phyloP scores from a whole-genome alignment of 2,797 vertebrate species.

The Microctenopoma lineatum region DNA sequence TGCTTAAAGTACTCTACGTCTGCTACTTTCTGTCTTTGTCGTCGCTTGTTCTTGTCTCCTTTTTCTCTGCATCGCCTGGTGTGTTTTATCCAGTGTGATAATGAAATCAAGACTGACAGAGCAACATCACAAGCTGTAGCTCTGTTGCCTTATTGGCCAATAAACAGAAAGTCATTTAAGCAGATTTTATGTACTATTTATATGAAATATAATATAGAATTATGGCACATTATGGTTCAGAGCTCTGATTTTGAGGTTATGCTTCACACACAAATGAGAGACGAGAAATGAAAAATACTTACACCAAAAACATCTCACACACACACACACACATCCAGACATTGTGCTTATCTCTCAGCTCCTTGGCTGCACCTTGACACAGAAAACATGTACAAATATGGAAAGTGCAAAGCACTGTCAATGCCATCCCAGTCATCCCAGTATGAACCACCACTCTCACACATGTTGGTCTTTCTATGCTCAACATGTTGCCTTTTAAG shows the following conservation, averaged over 20 bases:
- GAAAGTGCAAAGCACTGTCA: slow-evolving; percentile 70
- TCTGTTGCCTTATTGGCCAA: slow-evolving; percentile 42
- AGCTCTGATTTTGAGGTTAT: neutral
- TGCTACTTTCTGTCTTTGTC: too few relatives aligned
- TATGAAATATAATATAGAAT: too few relatives aligned
- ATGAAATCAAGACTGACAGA: slow-evolving; percentile 45
- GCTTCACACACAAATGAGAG: neutral
- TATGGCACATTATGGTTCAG: neutral
- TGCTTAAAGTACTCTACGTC: too few relatives aligned
- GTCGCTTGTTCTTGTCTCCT: too few relatives aligned
- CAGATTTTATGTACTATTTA: neutral
- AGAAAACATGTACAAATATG: slow-evolving; percentile 78
- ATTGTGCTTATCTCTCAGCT: slow-evolving; percentile 66
- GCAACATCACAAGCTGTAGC: slow-evolving; percentile 40
- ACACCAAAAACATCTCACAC: neutral
- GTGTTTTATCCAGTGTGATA: slow-evolving; percentile 39
- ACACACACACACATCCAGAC: slow-evolving; percentile 45
- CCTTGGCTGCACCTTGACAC: slow-evolving; percentile 72
- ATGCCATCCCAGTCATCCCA: slow-evolving; percentile 60
- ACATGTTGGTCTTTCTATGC: neutral
- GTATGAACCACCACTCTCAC: slow-evolving; percentile 32
- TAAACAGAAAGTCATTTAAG: slow-evolving; percentile 25
- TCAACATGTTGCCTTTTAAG: too few relatives aligned
- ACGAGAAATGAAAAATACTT: neutral
- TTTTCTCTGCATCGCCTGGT: slow-evolving; percentile 3